Conservation (phyloP, 2,797 vertebrate genomes). For the Sparus aurata region DNA sequence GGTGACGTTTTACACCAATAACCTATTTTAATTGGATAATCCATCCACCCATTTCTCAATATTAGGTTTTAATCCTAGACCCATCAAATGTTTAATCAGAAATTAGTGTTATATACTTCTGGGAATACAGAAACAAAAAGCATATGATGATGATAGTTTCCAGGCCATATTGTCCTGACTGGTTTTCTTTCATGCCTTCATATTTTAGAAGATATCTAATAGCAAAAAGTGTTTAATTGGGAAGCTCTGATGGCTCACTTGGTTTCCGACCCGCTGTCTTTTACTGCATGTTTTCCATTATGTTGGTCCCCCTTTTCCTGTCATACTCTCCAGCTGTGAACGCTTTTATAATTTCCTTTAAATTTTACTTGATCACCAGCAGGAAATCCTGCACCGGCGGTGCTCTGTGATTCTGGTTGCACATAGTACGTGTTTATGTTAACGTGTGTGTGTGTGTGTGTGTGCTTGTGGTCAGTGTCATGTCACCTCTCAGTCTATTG, state of each 20-base stretch:
- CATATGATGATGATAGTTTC: background rate
- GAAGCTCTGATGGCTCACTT: no score
- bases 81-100: background rate
- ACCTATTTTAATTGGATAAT: background rate
- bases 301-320: no score
- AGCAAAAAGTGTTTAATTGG: background rate
- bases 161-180: rapidly evolving
- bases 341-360: no score
- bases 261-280: no score
- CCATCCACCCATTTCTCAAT: background rate
- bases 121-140: background rate
- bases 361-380: background rate
- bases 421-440: background rate
- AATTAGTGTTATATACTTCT: background rate
- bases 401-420: background rate
- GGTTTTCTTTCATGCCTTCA: background rate
- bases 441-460: background rate
- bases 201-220: background rate
- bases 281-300: no score
- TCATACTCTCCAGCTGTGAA: no score
- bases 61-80: no score
- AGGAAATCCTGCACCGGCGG: background rate
- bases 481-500: slow-evolving; percentile 58
- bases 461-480: slow-evolving; percentile 29
- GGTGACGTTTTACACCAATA: background rate